Conservation (phyloP, 2,888 invertebrate species). For the Penaeus monodon region DNA sequence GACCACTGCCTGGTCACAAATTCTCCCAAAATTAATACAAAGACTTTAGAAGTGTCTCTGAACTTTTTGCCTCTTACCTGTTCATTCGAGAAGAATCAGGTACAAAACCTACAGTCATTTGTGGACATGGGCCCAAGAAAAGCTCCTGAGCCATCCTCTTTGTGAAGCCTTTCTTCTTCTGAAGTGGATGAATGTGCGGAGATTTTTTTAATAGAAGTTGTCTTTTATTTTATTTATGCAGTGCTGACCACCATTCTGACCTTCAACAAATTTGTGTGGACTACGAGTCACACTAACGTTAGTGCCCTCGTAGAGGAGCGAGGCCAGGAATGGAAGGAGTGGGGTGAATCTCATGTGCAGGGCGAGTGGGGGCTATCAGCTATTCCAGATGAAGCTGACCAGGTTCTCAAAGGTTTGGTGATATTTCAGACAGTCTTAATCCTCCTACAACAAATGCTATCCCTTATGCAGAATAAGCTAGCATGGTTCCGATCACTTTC, state of each 20-base stretch:
- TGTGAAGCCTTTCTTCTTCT: constrained; percentile 75
- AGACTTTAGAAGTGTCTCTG: constrained; percentile 72
- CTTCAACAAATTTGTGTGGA: constrained; percentile 64
- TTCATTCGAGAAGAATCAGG: constrained; percentile 68
- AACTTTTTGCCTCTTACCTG: constrained; percentile 70
- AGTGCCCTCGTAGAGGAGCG: neutral
- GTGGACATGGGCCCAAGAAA: constrained; percentile 73
- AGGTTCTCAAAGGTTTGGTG: constrained; percentile 43
- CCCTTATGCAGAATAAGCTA: constrained; percentile 56
- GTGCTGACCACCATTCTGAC: constrained; percentile 73
- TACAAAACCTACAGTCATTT: constrained; percentile 74
- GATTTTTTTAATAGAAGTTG: constrained; percentile 74
- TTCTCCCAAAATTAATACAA: constrained; percentile 71
- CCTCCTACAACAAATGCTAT: constrained; percentile 49
- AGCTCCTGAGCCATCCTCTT: constrained; percentile 74
- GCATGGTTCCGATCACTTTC: constrained; percentile 57
- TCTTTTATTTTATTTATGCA: constrained; percentile 73
- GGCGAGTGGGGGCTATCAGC: neutral
- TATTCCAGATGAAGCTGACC: neutral
- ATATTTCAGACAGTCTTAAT: constrained; percentile 41
- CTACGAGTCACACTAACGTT: constrained; percentile 6
- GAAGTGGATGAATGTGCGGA: constrained; percentile 75
- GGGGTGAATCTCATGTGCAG: neutral
- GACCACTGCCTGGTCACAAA: constrained; percentile 74
- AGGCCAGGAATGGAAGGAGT: neutral